Base-by-base conservation (phyloP, 2,797 vertebrate species). In the Craterocephalus amniculus region DNA sequence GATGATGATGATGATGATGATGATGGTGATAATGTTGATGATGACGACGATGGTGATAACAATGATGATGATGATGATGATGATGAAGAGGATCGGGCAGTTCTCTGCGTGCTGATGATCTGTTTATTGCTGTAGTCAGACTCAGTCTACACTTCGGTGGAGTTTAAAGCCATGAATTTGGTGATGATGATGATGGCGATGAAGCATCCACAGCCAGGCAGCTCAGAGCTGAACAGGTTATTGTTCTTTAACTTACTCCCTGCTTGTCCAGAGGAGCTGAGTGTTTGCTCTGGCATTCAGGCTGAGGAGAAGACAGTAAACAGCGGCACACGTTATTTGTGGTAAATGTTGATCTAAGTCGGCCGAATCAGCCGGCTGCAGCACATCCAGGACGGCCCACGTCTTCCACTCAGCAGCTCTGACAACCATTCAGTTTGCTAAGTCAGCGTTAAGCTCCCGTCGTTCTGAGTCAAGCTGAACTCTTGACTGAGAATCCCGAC, bases 381-480 rank as follows among this genome's bases (percentile, higher is more conserved):
- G 64, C 64, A 71, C 24, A 20, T 68, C 58, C 76, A 79, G 45
- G 79, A 10, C 8, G 3, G 36, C 11, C 36, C 12, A 14, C 72
- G 61, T 65, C 70, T 75, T 84, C 65, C 69, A 85, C 72, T 85
- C 80, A 80, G 72, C 58, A 27, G 63, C 13, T 6, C 70, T 89
- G 83, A 87, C 87, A 89, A 32, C 71, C 74, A 84, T 91, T 91
- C 67, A 91, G 81, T 90, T 90, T 90, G 89, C 88, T 88, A 85
- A 92, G 81, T 89, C 86, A 84, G 86, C 75, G 74, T 92, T 86
- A 88, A 88, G 65, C 81, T 83, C 79, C 80, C 38, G 65, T 84
- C 85, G 68, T 81, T 86, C 86, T 84, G 84, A 86, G 87, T 91
- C 87, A 88, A 88, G 83, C 84, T 87, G 80, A 89, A 91, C 86